These are phyloP conservation scores for Gymnoscopelus microlampas DNA, from an alignment of 2,797 vertebrate genomes.

Conservation along the genomic window DNA sequence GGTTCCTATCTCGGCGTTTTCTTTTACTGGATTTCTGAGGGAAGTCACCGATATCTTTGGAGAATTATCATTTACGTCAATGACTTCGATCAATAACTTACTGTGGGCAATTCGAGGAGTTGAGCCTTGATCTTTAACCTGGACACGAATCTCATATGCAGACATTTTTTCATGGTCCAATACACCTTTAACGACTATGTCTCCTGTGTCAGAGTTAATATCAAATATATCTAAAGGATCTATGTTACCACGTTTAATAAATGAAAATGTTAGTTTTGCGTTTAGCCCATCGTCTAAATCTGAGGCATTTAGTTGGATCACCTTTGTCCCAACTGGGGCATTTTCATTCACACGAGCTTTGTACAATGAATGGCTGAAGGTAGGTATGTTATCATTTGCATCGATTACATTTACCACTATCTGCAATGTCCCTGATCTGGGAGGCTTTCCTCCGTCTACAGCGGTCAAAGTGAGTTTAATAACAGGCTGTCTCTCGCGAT, in stretches of 20 bases:
- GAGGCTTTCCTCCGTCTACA: constrained; percentile 25
- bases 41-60: constrained; percentile 76
- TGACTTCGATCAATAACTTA: constrained; percentile 73
- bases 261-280: constrained; percentile 38
- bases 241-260: constrained; percentile 40
- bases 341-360: constrained; percentile 55
- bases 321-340: constrained; percentile 10
- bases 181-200: constrained; percentile 48
- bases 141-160: constrained; percentile 65
- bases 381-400: constrained; percentile 83
- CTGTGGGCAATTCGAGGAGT: constrained; percentile 62
- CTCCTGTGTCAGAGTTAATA: constrained; percentile 63
- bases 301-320: constrained; percentile 74
- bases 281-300: constrained; percentile 50
- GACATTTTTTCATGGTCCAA: constrained; percentile 69
- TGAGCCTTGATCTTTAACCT: constrained; percentile 60
- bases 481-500: constrained; percentile 78
- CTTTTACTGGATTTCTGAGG: constrained; percentile 73
- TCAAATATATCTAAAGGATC: constrained; percentile 34
- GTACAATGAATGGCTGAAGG: constrained; percentile 66
- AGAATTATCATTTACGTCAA: constrained; percentile 75
- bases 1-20: constrained; percentile 73
- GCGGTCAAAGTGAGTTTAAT: constrained; percentile 71
- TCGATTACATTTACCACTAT: constrained; percentile 63
- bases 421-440: constrained; percentile 11